Percentiles rank a stretch among this genome's conserved stretches.
Evolutionary conservation across 2,888 invertebrate genomes (phyloP).

Genomic region (Lymantria dispar): DNA sequence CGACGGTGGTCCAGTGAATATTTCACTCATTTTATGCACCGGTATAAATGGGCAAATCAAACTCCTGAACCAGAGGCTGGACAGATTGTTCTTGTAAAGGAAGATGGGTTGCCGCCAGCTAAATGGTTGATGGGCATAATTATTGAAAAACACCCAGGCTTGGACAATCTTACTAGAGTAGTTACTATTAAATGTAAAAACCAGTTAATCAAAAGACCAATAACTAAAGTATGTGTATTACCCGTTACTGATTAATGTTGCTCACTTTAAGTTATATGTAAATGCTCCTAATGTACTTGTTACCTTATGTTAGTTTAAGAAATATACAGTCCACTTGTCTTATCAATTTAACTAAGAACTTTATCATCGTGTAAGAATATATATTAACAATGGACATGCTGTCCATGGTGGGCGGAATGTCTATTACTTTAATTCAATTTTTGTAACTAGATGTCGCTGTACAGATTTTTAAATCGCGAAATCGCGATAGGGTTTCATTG

Average conservation of each 20-base stretch:
- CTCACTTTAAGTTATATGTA: too few relatives aligned
- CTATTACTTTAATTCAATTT: too few relatives aligned
- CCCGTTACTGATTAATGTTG: not conserved
- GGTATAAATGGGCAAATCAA: constrained; percentile 3
- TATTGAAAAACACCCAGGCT: constrained; percentile 17
- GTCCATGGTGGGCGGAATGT: too few relatives aligned
- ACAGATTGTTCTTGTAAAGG: constrained; percentile 1
- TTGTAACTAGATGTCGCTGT: too few relatives aligned
- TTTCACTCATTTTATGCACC: not conserved
- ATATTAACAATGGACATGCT: too few relatives aligned
- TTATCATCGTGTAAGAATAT: too few relatives aligned
- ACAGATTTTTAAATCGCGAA: too few relatives aligned
- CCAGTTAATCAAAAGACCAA: not conserved
- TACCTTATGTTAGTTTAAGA: too few relatives aligned
- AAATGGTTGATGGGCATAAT: constrained; percentile 1
- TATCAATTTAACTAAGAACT: too few relatives aligned
- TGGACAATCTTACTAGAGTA: constrained; percentile 8
- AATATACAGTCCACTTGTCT: too few relatives aligned
- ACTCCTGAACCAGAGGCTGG: constrained; percentile 1
- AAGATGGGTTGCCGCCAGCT: constrained; percentile 1
- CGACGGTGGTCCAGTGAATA: constrained; percentile 5
- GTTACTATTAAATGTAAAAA: constrained; percentile 3
- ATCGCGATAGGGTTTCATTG: too few relatives aligned
- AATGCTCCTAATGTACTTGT: too few relatives aligned
- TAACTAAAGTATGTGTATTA: not conserved